Percentiles rank a stretch among this genome's conserved stretches.
phyloP scores from a whole-genome alignment of 2,113 vertebrate species.

The Lathamus discolor region DNA sequence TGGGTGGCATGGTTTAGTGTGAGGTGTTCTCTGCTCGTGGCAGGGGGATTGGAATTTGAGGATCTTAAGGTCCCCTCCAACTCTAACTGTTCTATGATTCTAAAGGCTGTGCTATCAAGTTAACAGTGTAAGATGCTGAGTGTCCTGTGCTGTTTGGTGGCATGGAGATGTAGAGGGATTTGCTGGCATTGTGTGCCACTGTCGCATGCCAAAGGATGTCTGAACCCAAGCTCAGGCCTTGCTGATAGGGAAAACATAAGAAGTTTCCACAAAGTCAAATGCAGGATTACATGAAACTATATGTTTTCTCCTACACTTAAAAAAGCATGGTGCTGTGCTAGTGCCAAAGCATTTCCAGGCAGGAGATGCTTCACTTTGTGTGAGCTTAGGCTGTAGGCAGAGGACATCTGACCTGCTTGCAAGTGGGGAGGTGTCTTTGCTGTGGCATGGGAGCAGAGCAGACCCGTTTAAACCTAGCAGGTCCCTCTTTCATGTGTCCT shows the following conservation, averaged over 20 bases:
- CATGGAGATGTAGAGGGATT: not conserved
- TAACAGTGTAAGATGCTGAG: not conserved
- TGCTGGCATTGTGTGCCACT: not conserved
- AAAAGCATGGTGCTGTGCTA: not conserved
- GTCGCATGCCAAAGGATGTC: not conserved
- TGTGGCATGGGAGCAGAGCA: not conserved
- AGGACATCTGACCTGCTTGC: not conserved
- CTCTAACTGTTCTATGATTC: no score
- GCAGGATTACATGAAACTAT: not conserved
- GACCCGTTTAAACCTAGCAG: no score
- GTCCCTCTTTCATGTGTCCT: not conserved
- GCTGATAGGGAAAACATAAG: not conserved
- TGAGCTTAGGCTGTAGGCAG: not conserved
- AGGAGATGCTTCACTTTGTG: accelerated
- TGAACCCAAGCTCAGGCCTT: not conserved
- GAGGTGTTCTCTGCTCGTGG: no score
- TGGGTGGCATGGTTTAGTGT: no score
- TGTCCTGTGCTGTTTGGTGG: accelerated
- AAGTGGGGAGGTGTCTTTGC: not conserved
- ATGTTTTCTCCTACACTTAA: not conserved
- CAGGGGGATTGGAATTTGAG: no score
- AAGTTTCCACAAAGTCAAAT: not conserved
- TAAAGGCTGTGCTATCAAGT: not conserved
- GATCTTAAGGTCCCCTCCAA: no score
- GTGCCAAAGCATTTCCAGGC: not conserved